A percentile compares a stretch with the other conserved stretches of the same genome.
Evolutionary conservation across 2,797 vertebrate genomes (phyloP).

Genomic region (Phoeniculus purpureus): DNA sequence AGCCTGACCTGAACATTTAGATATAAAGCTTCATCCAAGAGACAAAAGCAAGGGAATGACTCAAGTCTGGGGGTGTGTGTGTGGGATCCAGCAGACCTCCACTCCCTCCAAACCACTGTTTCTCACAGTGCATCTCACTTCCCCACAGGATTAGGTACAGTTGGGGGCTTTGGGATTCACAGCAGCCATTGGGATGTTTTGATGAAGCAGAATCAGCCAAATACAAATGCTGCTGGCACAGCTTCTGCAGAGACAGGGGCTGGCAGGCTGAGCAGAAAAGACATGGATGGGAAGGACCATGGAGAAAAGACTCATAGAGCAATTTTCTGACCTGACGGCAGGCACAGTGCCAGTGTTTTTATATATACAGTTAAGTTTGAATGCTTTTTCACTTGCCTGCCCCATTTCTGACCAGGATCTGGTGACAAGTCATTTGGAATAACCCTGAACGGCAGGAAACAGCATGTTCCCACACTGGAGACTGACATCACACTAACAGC

Average conservation of each 20-base stretch:
- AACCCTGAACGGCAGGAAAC: constrained; percentile 9
- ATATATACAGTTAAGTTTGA: not conserved
- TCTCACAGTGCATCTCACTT: not conserved
- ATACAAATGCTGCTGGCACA: not conserved
- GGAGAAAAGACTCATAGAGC: not conserved
- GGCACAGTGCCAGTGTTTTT: not conserved
- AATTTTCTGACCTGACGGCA: not conserved
- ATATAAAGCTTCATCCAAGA: not conserved
- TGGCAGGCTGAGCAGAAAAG: not conserved
- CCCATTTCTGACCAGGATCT: not conserved
- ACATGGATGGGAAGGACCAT: not conserved
- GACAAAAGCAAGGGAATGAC: not conserved
- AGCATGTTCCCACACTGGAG: not conserved
- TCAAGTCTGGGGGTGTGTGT: not conserved
- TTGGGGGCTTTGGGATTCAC: not conserved
- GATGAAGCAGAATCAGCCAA: not conserved
- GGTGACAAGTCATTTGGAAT: not conserved
- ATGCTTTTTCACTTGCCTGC: not conserved
- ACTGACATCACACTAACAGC: not conserved
- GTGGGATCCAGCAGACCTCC: not conserved
- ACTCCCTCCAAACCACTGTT: not conserved
- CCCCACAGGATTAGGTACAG: not conserved
- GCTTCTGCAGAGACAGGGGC: not conserved
- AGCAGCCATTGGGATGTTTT: not conserved
- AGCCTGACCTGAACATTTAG: not conserved